Conservation (phyloP, 2,888 invertebrate species). For the Keiferia lycopersicella region DNA sequence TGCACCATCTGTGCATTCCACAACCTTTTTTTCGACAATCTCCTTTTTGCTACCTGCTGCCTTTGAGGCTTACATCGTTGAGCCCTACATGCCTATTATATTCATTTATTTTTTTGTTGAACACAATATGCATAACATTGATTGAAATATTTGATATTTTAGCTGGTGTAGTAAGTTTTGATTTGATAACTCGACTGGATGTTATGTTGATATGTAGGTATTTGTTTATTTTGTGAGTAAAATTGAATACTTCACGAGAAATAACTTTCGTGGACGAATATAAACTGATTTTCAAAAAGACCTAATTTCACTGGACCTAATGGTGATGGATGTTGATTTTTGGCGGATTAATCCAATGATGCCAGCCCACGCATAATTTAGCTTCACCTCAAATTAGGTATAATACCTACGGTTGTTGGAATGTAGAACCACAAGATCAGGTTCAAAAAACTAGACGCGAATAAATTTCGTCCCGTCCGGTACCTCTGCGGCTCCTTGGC, state of each 20-base stretch:
- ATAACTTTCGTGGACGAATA: not conserved
- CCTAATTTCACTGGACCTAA: not conserved
- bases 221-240: no score
- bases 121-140: slow-evolving; percentile 15
- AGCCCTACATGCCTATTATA: slow-evolving; percentile 37
- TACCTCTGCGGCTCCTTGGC: slow-evolving; percentile 73
- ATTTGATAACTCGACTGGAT: no score
- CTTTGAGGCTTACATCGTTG: slow-evolving; percentile 59
- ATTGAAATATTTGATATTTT: not conserved
- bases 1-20: slow-evolving; percentile 78
- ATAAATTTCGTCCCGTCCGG: slow-evolving; percentile 79
- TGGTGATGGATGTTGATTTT: not conserved
- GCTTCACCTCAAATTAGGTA: slow-evolving; percentile 5
- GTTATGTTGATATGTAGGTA: not conserved
- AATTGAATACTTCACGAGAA: not conserved
- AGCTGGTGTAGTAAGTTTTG: not conserved
- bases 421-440: slow-evolving; percentile 67
- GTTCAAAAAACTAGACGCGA: slow-evolving; percentile 73
- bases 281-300: no score
- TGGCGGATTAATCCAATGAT: not conserved
- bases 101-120: slow-evolving; percentile 36
- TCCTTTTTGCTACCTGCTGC: slow-evolving; percentile 74
- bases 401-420: slow-evolving; percentile 50
- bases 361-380: slow-evolving; percentile 13
- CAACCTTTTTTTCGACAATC: slow-evolving; percentile 56